phyloP scores from a whole-genome alignment of 2,888 invertebrate genomes.

The Zelleria hepariella region DNA sequence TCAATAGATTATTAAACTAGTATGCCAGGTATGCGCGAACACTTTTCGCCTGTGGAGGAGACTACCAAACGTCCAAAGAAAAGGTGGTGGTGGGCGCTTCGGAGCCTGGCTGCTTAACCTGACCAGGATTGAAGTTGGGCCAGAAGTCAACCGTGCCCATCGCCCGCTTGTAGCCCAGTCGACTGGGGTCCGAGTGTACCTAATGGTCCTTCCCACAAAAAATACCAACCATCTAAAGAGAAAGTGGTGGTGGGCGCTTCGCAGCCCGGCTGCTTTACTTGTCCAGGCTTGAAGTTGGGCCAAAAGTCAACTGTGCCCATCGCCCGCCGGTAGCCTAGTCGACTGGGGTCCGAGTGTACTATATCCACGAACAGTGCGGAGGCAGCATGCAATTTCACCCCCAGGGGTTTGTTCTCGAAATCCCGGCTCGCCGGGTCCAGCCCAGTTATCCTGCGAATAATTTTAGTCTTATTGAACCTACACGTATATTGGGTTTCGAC shows the following conservation, averaged over 20 bases:
- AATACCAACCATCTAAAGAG: slow-evolving; percentile 35
- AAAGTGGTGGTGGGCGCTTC: slow-evolving; percentile 26
- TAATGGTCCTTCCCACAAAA: too few relatives aligned
- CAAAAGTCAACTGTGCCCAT: slow-evolving; percentile 54
- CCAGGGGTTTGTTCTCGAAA: slow-evolving; percentile 34
- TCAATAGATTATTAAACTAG: too few relatives aligned
- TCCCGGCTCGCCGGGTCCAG: slow-evolving; percentile 47
- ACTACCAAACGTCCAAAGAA: slow-evolving; percentile 35
- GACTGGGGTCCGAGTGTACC: slow-evolving; percentile 52
- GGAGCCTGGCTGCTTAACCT: slow-evolving; percentile 50
- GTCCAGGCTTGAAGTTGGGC: slow-evolving; percentile 44
- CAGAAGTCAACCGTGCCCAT: slow-evolving; percentile 54
- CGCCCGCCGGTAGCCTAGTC: slow-evolving; percentile 36
- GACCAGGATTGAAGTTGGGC: slow-evolving; percentile 44
- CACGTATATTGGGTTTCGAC: too few relatives aligned
- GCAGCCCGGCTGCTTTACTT: slow-evolving; percentile 50
- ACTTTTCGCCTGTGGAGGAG: too few relatives aligned
- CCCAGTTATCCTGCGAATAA: slow-evolving; percentile 47
- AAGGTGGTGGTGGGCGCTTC: slow-evolving; percentile 26
- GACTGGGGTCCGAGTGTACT: slow-evolving; percentile 50
- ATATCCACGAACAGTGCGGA: slow-evolving; percentile 44
- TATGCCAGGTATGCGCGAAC: too few relatives aligned
- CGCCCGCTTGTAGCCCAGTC: slow-evolving; percentile 36
- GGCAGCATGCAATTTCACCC: slow-evolving; percentile 28
- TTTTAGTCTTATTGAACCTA: too few relatives aligned